Evolutionary conservation across 2,888 invertebrate genomes (phyloP).

Genomic region (Lithophane semibrunnea): DNA sequence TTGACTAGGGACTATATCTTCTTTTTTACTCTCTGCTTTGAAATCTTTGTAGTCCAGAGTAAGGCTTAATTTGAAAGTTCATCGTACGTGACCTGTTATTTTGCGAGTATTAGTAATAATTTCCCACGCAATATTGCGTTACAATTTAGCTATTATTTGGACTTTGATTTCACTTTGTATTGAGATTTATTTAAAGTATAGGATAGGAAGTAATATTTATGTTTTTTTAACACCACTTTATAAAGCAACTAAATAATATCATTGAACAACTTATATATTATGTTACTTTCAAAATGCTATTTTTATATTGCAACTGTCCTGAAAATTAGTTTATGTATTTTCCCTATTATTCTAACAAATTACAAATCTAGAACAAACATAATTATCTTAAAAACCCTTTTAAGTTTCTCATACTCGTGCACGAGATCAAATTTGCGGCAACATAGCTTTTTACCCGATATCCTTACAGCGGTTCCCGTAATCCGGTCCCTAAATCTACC

Average conservation of each 20-base stretch:
- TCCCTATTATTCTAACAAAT: constrained; percentile 9
- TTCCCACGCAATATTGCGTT: not conserved
- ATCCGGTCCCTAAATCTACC: constrained; percentile 41
- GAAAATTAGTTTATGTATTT: not conserved
- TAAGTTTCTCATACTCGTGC: constrained; percentile 25
- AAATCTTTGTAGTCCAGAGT: too few species aligned
- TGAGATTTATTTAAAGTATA: not conserved
- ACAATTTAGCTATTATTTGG: not conserved
- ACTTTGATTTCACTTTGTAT: too few species aligned
- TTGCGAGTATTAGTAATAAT: not conserved
- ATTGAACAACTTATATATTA: too few species aligned
- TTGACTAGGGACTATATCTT: too few species aligned
- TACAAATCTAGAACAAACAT: constrained; percentile 11
- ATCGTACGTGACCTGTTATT: not conserved
- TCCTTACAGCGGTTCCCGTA: constrained; percentile 33
- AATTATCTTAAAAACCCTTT: constrained; percentile 37
- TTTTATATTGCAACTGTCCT: not conserved
- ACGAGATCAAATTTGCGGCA: constrained; percentile 42
- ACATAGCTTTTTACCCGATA: constrained; percentile 53
- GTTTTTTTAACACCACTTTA: too few species aligned
- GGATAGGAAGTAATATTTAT: not conserved
- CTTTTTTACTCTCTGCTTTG: not conserved
- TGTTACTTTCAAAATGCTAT: not conserved
- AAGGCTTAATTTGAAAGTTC: not conserved
- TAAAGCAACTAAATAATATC: too few species aligned